Evolutionary conservation across 2,797 vertebrate species (phyloP).

Genomic region (Pseudotriccus pelzelni): DNA sequence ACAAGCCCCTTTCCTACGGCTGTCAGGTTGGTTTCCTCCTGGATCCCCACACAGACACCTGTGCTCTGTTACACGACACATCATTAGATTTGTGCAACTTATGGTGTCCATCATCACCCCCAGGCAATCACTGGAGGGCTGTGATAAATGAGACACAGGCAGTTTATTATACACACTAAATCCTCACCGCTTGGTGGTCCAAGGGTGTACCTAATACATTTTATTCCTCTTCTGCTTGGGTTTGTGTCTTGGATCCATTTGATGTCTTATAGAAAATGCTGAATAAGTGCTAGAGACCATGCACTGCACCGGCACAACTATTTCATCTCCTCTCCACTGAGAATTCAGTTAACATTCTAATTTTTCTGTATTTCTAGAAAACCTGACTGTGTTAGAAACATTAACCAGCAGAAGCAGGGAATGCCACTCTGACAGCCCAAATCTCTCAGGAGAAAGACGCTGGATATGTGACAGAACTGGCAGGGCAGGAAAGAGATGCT

Average conservation of each 20-base stretch:
- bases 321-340: not conserved
- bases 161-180: conserved; percentile 19
- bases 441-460: not conserved
- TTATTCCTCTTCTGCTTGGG: not conserved
- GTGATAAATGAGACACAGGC: conserved; percentile 25
- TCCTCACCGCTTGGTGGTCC: conserved; percentile 21
- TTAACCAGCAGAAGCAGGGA: not conserved
- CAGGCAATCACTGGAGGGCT: not conserved
- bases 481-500: not conserved
- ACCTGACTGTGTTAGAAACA: fast-evolving
- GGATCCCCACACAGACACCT: not conserved
- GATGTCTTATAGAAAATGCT: fast-evolving
- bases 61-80: conserved; percentile 26
- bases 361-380: not conserved
- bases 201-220: not conserved
- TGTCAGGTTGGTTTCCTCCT: conserved; percentile 28
- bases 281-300: not conserved
- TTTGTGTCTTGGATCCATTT: not conserved
- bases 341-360: fast-evolving
- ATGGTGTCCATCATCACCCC: conserved; percentile 49
- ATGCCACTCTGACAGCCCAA: not conserved
- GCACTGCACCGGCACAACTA: fast-evolving
- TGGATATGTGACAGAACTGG: not conserved
- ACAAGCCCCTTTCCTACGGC: not conserved
- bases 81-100: conserved; percentile 19